These are phyloP conservation scores for Microhierax caerulescens DNA, from an alignment of 2,797 vertebrate genomes.

Conservation along the genomic window DNA sequence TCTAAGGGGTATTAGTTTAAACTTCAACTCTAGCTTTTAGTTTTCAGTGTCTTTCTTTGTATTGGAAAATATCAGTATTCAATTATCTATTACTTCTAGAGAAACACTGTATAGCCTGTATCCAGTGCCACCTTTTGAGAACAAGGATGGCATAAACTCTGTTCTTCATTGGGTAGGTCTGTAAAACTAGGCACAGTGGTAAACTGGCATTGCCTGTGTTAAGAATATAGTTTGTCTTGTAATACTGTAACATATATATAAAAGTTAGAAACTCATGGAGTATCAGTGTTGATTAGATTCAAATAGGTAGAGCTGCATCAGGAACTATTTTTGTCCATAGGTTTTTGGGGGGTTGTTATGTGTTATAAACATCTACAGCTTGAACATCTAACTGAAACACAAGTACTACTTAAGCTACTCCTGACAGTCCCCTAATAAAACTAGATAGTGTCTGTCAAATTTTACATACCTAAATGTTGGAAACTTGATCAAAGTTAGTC, in stretches of 20 bases:
- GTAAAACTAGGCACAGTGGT: background rate
- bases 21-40: background rate
- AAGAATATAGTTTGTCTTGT: background rate
- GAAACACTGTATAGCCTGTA: background rate
- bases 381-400: background rate
- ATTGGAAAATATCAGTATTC: background rate
- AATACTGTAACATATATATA: background rate
- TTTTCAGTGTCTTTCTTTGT: background rate
- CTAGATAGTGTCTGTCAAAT: background rate
- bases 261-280: background rate
- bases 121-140: background rate
- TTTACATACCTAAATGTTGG: background rate
- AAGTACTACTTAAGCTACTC: background rate
- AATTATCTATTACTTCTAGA: background rate
- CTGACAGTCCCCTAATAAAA: background rate
- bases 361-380: background rate
- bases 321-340: background rate
- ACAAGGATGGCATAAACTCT: background rate
- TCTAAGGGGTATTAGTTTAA: background rate
- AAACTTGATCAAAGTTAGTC: background rate
- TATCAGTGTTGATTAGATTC: background rate
- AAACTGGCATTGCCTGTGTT: background rate
- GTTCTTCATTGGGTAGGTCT: background rate
- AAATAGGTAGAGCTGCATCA: background rate
- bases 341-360: fast-evolving